These are phyloP conservation scores for Dolichopus griseipennis DNA, from an alignment of 2,888 invertebrate genomes.

Conservation along the genomic window DNA sequence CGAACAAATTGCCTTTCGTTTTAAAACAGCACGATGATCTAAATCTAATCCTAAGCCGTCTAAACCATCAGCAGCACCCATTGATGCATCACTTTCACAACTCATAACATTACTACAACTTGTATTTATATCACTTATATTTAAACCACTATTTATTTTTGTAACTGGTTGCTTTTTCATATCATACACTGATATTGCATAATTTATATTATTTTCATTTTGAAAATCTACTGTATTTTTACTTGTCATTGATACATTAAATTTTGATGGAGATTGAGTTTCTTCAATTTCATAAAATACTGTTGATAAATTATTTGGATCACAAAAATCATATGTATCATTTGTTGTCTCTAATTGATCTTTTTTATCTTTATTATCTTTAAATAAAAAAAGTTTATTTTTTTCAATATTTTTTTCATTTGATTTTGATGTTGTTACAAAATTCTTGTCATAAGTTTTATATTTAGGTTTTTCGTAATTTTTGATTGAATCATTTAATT, in stretches of 20 bases:
- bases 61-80: background rate
- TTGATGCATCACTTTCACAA: background rate
- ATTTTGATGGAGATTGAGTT: constrained; percentile 16
- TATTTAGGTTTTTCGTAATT: constrained; percentile 22
- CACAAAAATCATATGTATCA: constrained; percentile 20
- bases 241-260: constrained; percentile 13
- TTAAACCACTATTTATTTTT: background rate
- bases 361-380: constrained; percentile 20
- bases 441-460: constrained; percentile 23
- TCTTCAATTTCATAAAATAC: constrained; percentile 24
- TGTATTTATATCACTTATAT: background rate
- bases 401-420: constrained; percentile 22
- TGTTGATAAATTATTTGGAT: constrained; percentile 21
- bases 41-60: constrained; percentile 15
- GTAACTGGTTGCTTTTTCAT: background rate
- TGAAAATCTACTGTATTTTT: constrained; percentile 19
- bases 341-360: constrained; percentile 18
- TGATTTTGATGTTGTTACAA: constrained; percentile 21
- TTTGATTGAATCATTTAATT: constrained; percentile 19
- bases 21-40: constrained; percentile 16
- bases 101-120: background rate
- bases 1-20: constrained; percentile 25
- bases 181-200: background rate
- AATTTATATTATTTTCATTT: constrained; percentile 21
- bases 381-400: constrained; percentile 21